Percentiles rank a stretch among this genome's conserved stretches.
Conservation (phyloP, 2,888 invertebrate genomes). For the Caenorhabditis zanzibari region DNA sequence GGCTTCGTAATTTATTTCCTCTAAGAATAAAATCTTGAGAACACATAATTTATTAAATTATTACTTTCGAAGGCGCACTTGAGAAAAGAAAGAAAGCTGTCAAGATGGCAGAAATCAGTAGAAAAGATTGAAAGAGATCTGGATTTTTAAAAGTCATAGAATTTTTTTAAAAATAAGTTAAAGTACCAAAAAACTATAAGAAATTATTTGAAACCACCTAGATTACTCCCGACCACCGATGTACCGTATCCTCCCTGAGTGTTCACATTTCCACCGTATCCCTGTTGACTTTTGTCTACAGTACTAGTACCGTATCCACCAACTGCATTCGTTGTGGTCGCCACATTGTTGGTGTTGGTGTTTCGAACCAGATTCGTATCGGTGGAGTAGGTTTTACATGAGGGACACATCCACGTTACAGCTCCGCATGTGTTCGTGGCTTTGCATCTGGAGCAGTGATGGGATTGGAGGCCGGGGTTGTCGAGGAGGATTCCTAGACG, state of each 20-base stretch:
- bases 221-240: neutral
- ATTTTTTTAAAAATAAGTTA: neutral
- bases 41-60: conserved; percentile 19
- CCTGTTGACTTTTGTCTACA: conserved; percentile 5
- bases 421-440: conserved; percentile 73
- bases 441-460: conserved; percentile 81
- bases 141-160: neutral
- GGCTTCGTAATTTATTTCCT: neutral
- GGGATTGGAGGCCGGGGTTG: conserved; percentile 80
- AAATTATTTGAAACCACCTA: conserved; percentile 3
- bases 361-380: conserved; percentile 72
- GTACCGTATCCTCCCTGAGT: neutral
- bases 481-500: conserved; percentile 78
- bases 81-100: conserved; percentile 15
- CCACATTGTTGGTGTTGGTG: conserved; percentile 40
- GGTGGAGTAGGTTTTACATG: conserved; percentile 81
- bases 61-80: conserved; percentile 10
- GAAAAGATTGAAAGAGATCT: conserved; percentile 16
- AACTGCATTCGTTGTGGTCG: conserved; percentile 27
- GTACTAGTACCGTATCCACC: neutral
- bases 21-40: neutral
- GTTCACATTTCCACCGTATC: neutral
- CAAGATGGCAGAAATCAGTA: conserved; percentile 22
- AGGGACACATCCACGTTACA: conserved; percentile 82
- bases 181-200: neutral